Conservation (phyloP, 2,888 invertebrate genomes). For the Nesidiocoris tenuis region DNA sequence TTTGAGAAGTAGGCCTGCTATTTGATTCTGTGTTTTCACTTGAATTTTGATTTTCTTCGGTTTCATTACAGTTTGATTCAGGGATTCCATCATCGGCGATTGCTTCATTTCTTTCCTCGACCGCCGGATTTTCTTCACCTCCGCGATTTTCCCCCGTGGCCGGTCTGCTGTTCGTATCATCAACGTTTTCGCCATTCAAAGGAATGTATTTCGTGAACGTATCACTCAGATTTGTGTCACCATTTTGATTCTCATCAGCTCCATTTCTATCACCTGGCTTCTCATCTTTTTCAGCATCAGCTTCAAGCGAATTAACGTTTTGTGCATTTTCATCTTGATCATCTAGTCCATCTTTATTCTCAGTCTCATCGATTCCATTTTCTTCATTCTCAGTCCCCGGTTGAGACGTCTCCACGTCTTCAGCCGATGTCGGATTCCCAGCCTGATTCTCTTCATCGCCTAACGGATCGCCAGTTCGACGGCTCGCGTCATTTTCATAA, state of each 20-base stretch:
- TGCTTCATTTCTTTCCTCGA: too few relatives aligned
- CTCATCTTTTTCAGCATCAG: background rate
- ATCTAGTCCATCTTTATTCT: slow-evolving; percentile 7
- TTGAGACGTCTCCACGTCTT: background rate
- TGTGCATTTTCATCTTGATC: slow-evolving; percentile 7
- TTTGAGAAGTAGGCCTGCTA: too few relatives aligned
- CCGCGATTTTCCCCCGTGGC: background rate
- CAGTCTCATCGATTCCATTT: background rate
- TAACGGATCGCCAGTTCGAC: too few relatives aligned
- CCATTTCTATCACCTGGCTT: background rate
- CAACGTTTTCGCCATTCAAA: slow-evolving; percentile 11
- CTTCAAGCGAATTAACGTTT: background rate
- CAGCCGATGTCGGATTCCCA: background rate
- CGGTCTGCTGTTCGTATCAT: background rate
- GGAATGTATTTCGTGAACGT: background rate
- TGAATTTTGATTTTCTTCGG: background rate
- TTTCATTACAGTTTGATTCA: background rate
- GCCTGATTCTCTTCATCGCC: slow-evolving; percentile 33
- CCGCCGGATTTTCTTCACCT: background rate
- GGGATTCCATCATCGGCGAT: background rate
- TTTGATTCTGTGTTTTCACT: too few relatives aligned
- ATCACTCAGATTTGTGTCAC: background rate
- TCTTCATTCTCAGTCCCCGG: background rate
- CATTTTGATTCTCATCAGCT: background rate
- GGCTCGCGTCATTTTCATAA: too few relatives aligned